Percentiles rank a stretch among this genome's conserved stretches.
These are phyloP conservation scores for Pseudopipra pipra DNA, from an alignment of 2,113 vertebrate genomes.

Conservation along the genomic window DNA sequence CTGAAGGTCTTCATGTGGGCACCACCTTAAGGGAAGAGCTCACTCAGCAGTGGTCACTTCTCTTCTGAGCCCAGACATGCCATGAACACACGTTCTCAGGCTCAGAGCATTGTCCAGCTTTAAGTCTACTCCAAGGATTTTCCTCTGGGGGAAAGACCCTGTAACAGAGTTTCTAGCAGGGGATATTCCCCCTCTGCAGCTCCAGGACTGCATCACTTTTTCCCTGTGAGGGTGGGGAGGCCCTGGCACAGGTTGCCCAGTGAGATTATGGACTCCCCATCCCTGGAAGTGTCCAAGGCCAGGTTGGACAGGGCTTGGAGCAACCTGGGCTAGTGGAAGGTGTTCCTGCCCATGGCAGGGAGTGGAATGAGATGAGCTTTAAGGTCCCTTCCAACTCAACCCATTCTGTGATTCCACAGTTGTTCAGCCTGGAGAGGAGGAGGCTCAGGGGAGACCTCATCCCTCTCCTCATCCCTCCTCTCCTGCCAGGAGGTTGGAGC, in stretches of 20 bases:
- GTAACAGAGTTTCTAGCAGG: rapidly evolving
- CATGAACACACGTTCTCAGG: rapidly evolving
- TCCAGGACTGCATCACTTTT: not conserved
- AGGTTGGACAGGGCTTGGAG: not conserved
- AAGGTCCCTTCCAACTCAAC: not conserved
- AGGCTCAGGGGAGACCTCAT: too few species aligned
- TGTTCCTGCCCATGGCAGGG: not conserved
- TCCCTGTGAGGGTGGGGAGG: not conserved
- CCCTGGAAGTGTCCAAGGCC: not conserved
- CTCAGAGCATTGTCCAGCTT: not conserved
- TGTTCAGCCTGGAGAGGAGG: too few species aligned
- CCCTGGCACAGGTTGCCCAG: not conserved
- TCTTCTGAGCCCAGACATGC: not conserved
- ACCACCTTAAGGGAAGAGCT: not conserved
- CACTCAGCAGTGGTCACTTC: too few species aligned
- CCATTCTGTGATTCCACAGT: too few species aligned
- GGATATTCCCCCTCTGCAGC: not conserved
- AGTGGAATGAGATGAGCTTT: rapidly evolving
- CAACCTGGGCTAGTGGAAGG: rapidly evolving
- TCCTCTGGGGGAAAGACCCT: not conserved
- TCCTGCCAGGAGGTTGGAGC: too few species aligned
- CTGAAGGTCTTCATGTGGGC: not conserved
- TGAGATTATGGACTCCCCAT: not conserved
- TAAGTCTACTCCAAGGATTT: not conserved
- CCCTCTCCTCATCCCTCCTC: too few species aligned